These are phyloP conservation scores for Pyrrhia umbra DNA, from an alignment of 2,888 invertebrate species.

Conservation along the genomic window DNA sequence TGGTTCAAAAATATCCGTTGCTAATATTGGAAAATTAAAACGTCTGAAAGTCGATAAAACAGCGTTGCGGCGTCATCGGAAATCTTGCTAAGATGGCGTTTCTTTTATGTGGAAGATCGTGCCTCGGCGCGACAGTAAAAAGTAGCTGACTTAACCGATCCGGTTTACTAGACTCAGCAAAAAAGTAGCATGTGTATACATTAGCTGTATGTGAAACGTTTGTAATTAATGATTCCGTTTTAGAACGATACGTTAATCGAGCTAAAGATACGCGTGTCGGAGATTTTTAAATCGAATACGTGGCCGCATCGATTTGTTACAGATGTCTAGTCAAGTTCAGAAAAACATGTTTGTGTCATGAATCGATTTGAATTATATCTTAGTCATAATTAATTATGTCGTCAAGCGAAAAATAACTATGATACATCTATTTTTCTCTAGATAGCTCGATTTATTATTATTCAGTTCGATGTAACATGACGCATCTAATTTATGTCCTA, in stretches of 20 bases:
- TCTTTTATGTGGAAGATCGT: conserved; percentile 69
- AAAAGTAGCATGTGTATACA: conserved; percentile 55
- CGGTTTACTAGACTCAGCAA: conserved; percentile 62
- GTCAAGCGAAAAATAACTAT: conserved; percentile 4
- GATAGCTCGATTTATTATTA: background rate
- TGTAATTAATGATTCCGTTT: conserved; percentile 55
- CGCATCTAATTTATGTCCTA: conserved; percentile 1
- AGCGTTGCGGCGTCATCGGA: conserved; percentile 58
- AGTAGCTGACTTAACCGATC: conserved; percentile 67
- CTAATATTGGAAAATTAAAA: conserved; percentile 47
- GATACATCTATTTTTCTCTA: conserved; percentile 18
- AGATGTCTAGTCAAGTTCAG: background rate
- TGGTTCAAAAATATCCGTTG: conserved; percentile 32
- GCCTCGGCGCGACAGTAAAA: conserved; percentile 65
- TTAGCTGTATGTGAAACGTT: conserved; percentile 32
- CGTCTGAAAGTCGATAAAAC: conserved; percentile 60
- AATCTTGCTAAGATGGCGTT: conserved; percentile 64
- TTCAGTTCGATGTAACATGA: background rate
- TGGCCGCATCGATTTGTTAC: conserved; percentile 5
- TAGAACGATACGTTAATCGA: conserved; percentile 47
- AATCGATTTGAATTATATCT: conserved; percentile 6
- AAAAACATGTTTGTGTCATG: conserved; percentile 2
- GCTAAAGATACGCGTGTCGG: conserved; percentile 12
- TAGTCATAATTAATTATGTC: conserved; percentile 7
- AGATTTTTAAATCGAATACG: conserved; percentile 19